phyloP scores from a whole-genome alignment of 2,797 vertebrate genomes.

The Chaenodraco wilsoni region DNA sequence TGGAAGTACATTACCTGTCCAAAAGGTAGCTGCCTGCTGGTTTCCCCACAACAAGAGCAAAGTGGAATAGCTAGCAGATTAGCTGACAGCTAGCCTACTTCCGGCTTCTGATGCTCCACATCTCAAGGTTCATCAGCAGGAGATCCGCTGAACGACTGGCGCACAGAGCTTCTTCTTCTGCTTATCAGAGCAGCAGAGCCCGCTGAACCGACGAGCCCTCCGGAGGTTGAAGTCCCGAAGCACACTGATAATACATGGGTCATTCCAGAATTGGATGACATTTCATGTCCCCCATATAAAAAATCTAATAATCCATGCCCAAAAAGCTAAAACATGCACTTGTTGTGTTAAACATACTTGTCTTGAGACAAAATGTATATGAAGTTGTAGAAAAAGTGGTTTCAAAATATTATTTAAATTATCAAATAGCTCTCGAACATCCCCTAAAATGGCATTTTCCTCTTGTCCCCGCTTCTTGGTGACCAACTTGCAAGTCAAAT shows the following conservation, averaged over 20 bases:
- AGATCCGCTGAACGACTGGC: conserved; percentile 36
- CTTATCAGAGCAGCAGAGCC: conserved; percentile 2
- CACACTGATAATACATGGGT: not conserved
- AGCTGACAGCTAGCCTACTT: conserved; percentile 36
- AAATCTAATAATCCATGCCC: no score
- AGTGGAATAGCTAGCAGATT: not conserved
- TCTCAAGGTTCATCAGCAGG: conserved; percentile 23
- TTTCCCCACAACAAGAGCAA: not conserved
- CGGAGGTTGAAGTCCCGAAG: conserved; percentile 39
- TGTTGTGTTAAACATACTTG: no score
- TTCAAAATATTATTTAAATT: no score
- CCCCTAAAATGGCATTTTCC: no score
- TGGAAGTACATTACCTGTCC: conserved; percentile 51
- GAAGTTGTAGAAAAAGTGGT: no score
- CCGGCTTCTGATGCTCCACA: conserved; percentile 16
- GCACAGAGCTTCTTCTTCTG: conserved; percentile 63
- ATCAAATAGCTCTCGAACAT: no score
- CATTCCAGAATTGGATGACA: no score
- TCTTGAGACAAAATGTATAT: no score
- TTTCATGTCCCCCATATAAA: no score
- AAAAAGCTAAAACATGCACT: no score
- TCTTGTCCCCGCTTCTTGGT: no score
- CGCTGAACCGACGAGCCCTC: conserved; percentile 43
- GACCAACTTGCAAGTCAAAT: no score
- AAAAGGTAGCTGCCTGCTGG: not conserved